A percentile compares a stretch with the other conserved stretches of the same genome.
These are phyloP conservation scores for Elysia crispata DNA, from an alignment of 2,888 invertebrate genomes.

Conservation along the genomic window DNA sequence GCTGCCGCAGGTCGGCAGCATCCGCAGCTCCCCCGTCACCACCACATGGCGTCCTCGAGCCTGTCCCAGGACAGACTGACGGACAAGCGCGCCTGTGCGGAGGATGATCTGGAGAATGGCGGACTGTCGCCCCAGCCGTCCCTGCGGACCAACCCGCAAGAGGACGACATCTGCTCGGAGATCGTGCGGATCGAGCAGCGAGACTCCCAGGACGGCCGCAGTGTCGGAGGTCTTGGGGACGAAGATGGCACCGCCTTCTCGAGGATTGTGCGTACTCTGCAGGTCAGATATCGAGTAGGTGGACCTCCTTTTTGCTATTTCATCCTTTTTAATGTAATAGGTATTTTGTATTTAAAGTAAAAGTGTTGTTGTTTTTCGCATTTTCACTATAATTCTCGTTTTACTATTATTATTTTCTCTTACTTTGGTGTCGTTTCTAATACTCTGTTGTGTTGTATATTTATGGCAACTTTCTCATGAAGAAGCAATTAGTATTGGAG, in stretches of 20 bases:
- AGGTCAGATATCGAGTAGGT: constrained; percentile 62
- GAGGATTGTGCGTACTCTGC: constrained; percentile 67
- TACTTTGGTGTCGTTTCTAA: too few species aligned
- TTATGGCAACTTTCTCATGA: too few species aligned
- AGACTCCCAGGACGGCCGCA: constrained; percentile 46
- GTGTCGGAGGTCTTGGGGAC: constrained; percentile 47
- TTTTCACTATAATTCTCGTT: background rate
- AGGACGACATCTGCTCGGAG: constrained; percentile 72
- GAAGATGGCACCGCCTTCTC: constrained; percentile 60
- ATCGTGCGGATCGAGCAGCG: constrained; percentile 71
- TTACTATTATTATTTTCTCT: background rate
- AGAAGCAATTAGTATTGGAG: too few species aligned
- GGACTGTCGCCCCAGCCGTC: constrained; percentile 69
- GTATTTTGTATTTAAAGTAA: too few species aligned
- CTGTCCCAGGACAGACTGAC: constrained; percentile 61
- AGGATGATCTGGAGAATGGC: constrained; percentile 70
- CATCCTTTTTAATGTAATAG: too few species aligned
- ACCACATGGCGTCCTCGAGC: constrained; percentile 60
- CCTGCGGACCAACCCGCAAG: constrained; percentile 54
- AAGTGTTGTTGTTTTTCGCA: too few species aligned
- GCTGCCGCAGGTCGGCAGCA: background rate
- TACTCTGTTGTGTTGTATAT: too few species aligned
- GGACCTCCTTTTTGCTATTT: too few species aligned
- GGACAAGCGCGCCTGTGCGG: constrained; percentile 51
- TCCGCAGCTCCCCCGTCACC: constrained; percentile 4